Conservation (phyloP, 2,888 invertebrate species). For the Drosophila lacicola region DNA sequence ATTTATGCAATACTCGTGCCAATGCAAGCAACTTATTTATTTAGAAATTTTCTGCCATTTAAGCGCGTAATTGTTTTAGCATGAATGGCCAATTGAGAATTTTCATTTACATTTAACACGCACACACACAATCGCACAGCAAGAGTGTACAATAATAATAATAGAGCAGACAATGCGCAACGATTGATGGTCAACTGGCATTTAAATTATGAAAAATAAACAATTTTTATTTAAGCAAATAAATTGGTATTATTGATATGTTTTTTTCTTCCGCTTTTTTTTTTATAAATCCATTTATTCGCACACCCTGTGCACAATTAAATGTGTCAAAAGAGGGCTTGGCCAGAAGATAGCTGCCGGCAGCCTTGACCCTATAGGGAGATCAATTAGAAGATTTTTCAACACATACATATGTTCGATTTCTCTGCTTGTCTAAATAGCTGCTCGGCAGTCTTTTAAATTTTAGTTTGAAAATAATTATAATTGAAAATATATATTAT, state of each 20-base stretch:
- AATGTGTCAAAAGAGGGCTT: neutral
- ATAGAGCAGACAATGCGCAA: constrained; percentile 12
- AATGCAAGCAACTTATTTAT: constrained; percentile 61
- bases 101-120: constrained; percentile 60
- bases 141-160: constrained; percentile 2
- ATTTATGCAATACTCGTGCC: constrained; percentile 48
- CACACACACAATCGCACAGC: neutral
- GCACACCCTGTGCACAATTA: constrained; percentile 1
- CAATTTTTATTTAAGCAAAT: constrained; percentile 37
- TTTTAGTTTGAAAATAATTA: too few species aligned
- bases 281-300: constrained; percentile 18
- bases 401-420: neutral
- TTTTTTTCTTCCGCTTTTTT: constrained; percentile 3
- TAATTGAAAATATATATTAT: too few species aligned
- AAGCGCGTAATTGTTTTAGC: constrained; percentile 70
- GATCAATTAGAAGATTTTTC: neutral
- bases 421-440: neutral
- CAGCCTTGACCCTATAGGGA: neutral
- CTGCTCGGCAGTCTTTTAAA: neutral
- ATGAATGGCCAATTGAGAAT: constrained; percentile 55
- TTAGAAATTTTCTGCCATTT: constrained; percentile 74
- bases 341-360: too few species aligned
- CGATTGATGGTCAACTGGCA: constrained; percentile 1
- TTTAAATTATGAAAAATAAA: constrained; percentile 57
- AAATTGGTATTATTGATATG: constrained; percentile 47